phyloP scores from a whole-genome alignment of 2,888 invertebrate genomes.

The Minunthozetes semirufus region DNA sequence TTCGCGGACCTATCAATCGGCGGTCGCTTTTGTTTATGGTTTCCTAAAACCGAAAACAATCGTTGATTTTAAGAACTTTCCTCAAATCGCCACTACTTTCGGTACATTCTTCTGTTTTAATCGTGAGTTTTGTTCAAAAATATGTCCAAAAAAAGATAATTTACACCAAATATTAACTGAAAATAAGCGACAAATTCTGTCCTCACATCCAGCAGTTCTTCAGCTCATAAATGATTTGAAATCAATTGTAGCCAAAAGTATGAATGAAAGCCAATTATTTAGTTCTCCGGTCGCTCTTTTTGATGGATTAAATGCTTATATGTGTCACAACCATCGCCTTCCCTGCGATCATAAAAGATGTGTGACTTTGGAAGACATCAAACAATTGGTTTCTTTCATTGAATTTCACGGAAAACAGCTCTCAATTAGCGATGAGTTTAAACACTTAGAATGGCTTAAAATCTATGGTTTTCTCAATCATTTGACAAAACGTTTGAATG shows the following conservation, averaged over 20 bases:
- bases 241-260: conserved; percentile 33
- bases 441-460: conserved; percentile 61
- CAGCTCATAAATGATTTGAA: conserved; percentile 56
- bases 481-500: conserved; percentile 71
- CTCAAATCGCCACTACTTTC: not conserved
- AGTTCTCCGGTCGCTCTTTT: conserved; percentile 55
- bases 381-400: conserved; percentile 69
- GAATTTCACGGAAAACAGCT: conserved; percentile 69
- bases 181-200: not conserved
- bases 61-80: conserved; percentile 3
- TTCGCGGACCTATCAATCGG: conserved; percentile 82
- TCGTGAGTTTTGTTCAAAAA: conserved; percentile 5
- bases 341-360: conserved; percentile 58
- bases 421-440: conserved; percentile 45
- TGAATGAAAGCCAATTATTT: not conserved
- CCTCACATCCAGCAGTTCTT: conserved; percentile 65
- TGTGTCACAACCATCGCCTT: conserved; percentile 72
- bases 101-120: conserved; percentile 9
- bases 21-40: conserved; percentile 67
- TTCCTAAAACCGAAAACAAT: conserved; percentile 51
- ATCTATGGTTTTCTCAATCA: conserved; percentile 77
- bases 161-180: not conserved
- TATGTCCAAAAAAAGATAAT: not conserved
- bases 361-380: conserved; percentile 64
- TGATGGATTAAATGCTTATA: conserved; percentile 73